Evolutionary conservation across 2,888 invertebrate genomes (phyloP), one percentile per base, ranked within the genome.

Genomic region (Omphaloscelis lunosa): DNA sequence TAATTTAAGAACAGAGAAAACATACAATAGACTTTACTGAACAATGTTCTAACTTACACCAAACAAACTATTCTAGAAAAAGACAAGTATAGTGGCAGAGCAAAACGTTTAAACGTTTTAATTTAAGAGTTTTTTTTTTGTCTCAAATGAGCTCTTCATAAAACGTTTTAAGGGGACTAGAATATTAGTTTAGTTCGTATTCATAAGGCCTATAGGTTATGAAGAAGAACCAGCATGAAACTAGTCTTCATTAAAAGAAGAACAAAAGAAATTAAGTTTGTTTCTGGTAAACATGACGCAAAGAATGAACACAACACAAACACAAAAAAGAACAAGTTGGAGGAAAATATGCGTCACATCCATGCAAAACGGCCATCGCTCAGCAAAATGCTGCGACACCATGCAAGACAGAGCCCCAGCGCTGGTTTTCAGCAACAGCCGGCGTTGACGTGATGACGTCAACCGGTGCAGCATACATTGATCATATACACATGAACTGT

Each of bases 1-100:
- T 79, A 45, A 79, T 79, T 74, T 68, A 75, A 27, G 62, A 58
- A 79, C 74, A 79, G 15, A 41, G 56, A 65, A 74, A 75, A 53
- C 51, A 58, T 58, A n/a, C n/a, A 78, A 73, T 34, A 68, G 51
- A 51, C 51, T 63, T 23, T 15, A 8, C 68, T 11, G 56, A 58
- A 67, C 48, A 69, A n/a, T 79, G 63, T 58, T 58, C 58, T 75
- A 66, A 79, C 66, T 72, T 41, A 45, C 58, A 5, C 23, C 23
- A 39, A 67, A 79, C 73, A 66, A 61, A 66, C 29, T 66, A 59
- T 51, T 27, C 27, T 23, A 56, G 65, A 72, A 78, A 77, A 72
- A 72, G 72, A 66, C 65, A 12, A 23, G 29, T 20, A n/a, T 12
- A 6, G 15, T 3, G 39, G 7, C 6, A 12, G 20, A 61, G 12